Base-by-base conservation (phyloP, 2,888 invertebrate species). In the Agrochola lota region DNA sequence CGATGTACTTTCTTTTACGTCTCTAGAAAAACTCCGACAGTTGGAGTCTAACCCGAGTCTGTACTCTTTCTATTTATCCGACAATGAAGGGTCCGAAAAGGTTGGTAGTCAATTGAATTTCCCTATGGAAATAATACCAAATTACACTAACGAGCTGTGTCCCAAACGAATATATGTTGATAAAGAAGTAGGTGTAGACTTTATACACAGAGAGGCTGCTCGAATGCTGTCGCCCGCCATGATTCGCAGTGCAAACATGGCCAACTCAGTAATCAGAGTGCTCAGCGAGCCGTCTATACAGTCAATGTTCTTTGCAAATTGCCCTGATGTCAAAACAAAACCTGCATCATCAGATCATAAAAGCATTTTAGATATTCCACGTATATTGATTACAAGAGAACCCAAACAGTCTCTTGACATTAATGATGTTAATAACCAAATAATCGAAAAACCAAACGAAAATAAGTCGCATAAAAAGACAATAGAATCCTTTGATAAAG, bases 161-260 rank as follows among this genome's bases (percentile, higher is more conserved):
- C 20, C 70, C 11, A 91, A 87, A 71, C 83, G 89, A 12, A 71
- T 78, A 26, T 89, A 79, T 72, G 89, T 84, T 17, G 94, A 95
- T 78, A 95, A 95, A 90, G 94, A 94, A 91, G 92, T 95, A 11
- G 90, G 83, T 75, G 94, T 86, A 9, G 89, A 91, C 76, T 67
- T 92, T 11, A 76, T 82, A 26, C 87, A 87, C 11, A 92, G 83
- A 80, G 88, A 91, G 60, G 88, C 79, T 52, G 87, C 94, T 0
- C 85, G 83, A 77, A 80, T 92, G 67, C 87, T 92, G 49, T 88
- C 92, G 0, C 71, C 90, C 7, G 83, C 81, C 5, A 85, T 90
- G 17, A 91, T 86, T 75, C 89, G 88, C 43, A 88, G 91, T 71
- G 91, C 92, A 6, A 91, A 89, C 60, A 82, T 92, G 20, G 89